These are phyloP conservation scores for Pyrrhia umbra DNA, from an alignment of 2,888 invertebrate species.

Conservation along the genomic window DNA sequence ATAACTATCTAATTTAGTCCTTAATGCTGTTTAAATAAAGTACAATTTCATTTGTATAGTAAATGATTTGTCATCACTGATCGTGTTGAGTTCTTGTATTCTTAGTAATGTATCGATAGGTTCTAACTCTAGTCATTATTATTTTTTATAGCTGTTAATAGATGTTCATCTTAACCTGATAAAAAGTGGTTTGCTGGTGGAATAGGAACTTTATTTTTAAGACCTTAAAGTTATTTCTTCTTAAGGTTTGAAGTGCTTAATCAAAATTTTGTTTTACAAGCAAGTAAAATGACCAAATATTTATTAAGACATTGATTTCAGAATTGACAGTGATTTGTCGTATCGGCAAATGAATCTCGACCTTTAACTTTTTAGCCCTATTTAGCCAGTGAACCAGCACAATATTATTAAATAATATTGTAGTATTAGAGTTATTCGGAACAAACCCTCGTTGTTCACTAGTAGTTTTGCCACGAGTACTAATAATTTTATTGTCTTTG, in stretches of 20 bases:
- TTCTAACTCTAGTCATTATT: constrained; percentile 84
- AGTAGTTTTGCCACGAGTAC: constrained; percentile 62
- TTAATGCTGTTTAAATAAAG: constrained; percentile 61
- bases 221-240: neutral
- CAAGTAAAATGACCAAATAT: no score
- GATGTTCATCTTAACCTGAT: constrained; percentile 70
- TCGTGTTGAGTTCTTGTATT: constrained; percentile 56
- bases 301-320: no score
- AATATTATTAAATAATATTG: constrained; percentile 63
- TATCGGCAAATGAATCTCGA: no score
- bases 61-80: constrained; percentile 47
- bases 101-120: constrained; percentile 63
- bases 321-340: no score
- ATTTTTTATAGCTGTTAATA: constrained; percentile 75
- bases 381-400: constrained; percentile 58
- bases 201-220: constrained; percentile 30
- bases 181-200: constrained; percentile 60
- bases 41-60: constrained; percentile 65
- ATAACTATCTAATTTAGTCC: constrained; percentile 62
- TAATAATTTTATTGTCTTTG: constrained; percentile 51
- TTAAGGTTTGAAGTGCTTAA: no score
- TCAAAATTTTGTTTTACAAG: no score
- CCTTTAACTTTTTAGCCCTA: constrained; percentile 8
- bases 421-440: constrained; percentile 74
- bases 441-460: constrained; percentile 78